Evolutionary conservation across 1,140 invertebrate genomes (phyloP).

Genomic region (Drosophila lini): DNA sequence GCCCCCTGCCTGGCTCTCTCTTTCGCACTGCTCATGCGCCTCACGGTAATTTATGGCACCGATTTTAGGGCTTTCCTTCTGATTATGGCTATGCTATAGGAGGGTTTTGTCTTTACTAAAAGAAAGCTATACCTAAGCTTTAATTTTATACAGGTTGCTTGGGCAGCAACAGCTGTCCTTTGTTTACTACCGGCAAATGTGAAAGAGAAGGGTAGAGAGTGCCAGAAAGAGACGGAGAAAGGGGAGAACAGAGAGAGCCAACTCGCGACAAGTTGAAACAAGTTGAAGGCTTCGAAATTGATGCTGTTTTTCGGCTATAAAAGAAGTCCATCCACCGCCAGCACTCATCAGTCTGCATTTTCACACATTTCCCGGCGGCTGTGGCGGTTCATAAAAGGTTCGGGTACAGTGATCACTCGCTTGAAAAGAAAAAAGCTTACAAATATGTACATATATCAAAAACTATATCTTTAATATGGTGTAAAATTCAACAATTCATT

Average conservation of each 20-base stretch:
- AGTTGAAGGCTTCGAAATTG: slow-evolving; percentile 23
- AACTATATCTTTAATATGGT: background rate
- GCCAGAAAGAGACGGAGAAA: background rate
- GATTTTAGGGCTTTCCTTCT: background rate
- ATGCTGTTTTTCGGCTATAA: slow-evolving; percentile 28
- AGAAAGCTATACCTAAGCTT: slow-evolving; percentile 33
- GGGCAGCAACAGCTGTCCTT: slow-evolving; percentile 58
- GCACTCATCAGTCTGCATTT: slow-evolving; percentile 24
- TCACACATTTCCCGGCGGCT: slow-evolving; percentile 8
- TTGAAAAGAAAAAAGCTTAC: background rate
- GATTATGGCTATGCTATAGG: slow-evolving; percentile 20
- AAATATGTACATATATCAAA: background rate
- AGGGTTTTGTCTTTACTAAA: slow-evolving; percentile 30
- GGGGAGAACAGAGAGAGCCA: slow-evolving; percentile 1
- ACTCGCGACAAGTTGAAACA: slow-evolving; percentile 14
- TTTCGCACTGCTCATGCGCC: slow-evolving; percentile 39
- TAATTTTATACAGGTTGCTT: background rate
- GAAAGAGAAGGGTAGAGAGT: slow-evolving; percentile 9
- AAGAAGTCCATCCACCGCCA: background rate
- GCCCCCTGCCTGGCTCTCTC: slow-evolving; percentile 16
- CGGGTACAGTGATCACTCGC: slow-evolving; percentile 5
- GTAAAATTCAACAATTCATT: no score
- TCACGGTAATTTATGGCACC: background rate
- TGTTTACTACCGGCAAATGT: slow-evolving; percentile 62
- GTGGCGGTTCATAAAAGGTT: background rate